These are phyloP conservation scores for Zosterops pallidus DNA, from an alignment of 2,113 vertebrate genomes.

Conservation along the genomic window DNA sequence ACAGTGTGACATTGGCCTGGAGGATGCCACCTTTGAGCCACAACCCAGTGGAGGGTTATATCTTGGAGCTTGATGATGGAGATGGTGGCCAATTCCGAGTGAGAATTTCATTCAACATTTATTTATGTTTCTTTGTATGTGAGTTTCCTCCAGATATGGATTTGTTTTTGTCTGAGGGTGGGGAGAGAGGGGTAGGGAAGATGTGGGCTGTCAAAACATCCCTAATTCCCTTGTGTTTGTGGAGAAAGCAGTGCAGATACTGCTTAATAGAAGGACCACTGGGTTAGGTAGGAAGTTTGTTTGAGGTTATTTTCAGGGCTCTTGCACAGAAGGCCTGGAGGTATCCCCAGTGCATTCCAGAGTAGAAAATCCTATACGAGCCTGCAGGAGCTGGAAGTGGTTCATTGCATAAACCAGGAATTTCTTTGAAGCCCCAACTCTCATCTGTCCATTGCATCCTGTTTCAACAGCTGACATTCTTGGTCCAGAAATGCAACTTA, in stretches of 20 bases:
- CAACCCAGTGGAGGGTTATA: constrained; percentile 89
- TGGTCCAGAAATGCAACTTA: not conserved
- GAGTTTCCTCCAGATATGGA: not conserved
- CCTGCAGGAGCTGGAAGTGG: not conserved
- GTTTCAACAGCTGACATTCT: not conserved
- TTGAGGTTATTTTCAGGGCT: not conserved
- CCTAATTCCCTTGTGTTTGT: not conserved
- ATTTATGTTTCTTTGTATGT: constrained; percentile 38
- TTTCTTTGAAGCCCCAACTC: not conserved
- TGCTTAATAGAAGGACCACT: not conserved
- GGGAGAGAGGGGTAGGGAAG: not conserved
- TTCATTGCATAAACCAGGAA: not conserved
- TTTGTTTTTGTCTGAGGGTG: not conserved
- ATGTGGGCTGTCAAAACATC: not conserved
- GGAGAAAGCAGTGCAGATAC: not conserved
- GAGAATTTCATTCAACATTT: constrained; percentile 60
- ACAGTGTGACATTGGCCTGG: constrained; percentile 97
- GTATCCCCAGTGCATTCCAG: accelerated
- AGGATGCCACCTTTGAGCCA: constrained; percentile 81
- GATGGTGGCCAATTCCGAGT: constrained; percentile 96
- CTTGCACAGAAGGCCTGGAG: not conserved
- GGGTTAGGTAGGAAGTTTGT: not conserved
- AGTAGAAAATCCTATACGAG: not conserved
- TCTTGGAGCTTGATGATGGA: constrained; percentile 96
- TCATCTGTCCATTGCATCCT: not conserved